Base-by-base conservation (phyloP, 2,797 vertebrate species). In the Ambastaia sidthimunki region DNA sequence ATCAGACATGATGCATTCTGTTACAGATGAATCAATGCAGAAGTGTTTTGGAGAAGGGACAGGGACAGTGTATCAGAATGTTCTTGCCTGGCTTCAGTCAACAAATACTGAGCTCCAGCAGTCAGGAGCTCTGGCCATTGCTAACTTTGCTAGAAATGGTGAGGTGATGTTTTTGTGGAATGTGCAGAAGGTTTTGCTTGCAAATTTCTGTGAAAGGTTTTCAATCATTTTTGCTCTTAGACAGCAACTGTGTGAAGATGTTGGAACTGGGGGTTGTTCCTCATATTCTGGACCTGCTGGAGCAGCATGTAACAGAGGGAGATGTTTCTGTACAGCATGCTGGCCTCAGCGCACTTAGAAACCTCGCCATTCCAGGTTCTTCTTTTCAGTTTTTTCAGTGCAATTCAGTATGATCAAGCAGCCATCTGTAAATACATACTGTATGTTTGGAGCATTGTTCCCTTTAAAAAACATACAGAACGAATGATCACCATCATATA, bases 251-350 rank as follows among this genome's bases (percentile, higher is more conserved):
- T 62, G 87, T 93, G 81, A 93, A 93, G 76, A 95, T 97, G 95
- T 89, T 97, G 80, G 94, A 96, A 78, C 90, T 96, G 0, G 95
- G 96, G 0, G 93, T 96, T 75, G 93, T 97, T 4, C 94, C 95
- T 81, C 93, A 95, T 87, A 95, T 97, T 76, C 91, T 97, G 67
- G 94, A 95, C 48, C 84, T 97, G 79, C 54, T 97, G 90, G 95
- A 97, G 87, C 90, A 94, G 12, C 96, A 96, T 0, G 91, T 95
- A 0, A 91, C 91, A 9, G 94, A 94, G 2, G 94, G 91, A 21
- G 96, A 97, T 0, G 88, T 95, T 25, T 95, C 95, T 0, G 94
- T 97, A 23, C 95, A 96, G 77, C 96, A 96, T 0, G 96, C 96
- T 0, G 96, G 94, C 3, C 93, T 97, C 80, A 96, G 96, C 16